Evolutionary conservation across 2,113 vertebrate species (phyloP).

Genomic region (Nycticryphes semicollaris): DNA sequence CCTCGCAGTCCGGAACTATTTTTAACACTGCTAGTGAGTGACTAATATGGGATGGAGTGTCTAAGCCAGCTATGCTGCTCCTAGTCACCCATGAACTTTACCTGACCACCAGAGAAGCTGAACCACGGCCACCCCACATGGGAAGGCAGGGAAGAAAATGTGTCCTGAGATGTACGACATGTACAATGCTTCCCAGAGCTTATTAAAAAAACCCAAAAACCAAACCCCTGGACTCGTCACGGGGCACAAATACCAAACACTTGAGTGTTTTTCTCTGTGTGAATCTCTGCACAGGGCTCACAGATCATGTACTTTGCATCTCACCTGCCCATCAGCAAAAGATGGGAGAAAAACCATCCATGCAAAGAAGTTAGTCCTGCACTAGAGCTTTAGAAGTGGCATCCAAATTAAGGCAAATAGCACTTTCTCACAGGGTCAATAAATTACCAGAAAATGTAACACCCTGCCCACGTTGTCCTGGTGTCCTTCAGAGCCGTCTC

Average conservation of each 20-base stretch:
- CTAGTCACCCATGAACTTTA: slow-evolving; percentile 2
- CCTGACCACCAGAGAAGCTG: background rate
- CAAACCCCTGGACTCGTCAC: background rate
- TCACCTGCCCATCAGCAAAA: background rate
- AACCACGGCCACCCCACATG: background rate
- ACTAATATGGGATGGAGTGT: background rate
- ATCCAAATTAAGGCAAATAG: background rate
- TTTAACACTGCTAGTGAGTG: slow-evolving; percentile 2
- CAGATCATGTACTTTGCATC: background rate
- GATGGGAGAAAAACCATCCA: background rate
- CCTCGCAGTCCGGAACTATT: background rate
- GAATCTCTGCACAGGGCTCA: background rate
- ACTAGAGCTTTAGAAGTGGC: background rate
- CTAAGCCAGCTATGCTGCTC: background rate
- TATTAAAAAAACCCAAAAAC: background rate
- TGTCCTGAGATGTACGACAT: background rate
- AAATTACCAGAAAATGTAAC: background rate
- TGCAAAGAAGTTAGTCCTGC: background rate
- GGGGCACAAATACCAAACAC: background rate
- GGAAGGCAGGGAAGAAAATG: background rate
- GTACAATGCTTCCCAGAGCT: background rate
- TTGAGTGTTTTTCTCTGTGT: background rate
- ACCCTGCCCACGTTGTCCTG: fast-evolving
- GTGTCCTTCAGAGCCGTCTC: fast-evolving
- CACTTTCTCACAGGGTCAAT: background rate